Conservation (phyloP, 1,140 invertebrate species). For the Brachionus rubens region DNA sequence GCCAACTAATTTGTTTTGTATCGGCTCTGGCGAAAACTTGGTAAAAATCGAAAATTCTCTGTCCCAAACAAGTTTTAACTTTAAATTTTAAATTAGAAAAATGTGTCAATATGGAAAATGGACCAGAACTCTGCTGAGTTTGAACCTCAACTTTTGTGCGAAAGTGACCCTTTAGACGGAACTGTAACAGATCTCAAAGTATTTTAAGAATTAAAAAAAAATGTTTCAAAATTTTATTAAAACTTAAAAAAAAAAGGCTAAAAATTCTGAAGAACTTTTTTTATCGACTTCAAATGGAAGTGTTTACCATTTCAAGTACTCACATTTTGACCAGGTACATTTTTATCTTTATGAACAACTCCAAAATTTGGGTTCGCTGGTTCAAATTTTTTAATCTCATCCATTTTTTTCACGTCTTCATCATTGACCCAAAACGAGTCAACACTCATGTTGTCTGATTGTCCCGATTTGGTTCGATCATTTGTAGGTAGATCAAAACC, state of each 20-base stretch:
- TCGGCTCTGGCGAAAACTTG: not conserved
- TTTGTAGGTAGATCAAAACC: constrained; percentile 13
- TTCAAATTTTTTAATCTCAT: not conserved
- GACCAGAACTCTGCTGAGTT: not conserved
- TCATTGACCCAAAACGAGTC: constrained; percentile 37
- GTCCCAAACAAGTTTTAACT: no score
- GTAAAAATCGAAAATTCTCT: no score
- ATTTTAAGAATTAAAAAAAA: not conserved
- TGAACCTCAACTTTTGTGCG: not conserved
- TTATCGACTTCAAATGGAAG: constrained; percentile 14
- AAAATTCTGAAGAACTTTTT: constrained; percentile 22
- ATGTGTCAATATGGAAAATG: constrained; percentile 6
- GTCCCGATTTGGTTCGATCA: not conserved
- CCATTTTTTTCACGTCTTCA: not conserved
- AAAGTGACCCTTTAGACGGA: not conserved
- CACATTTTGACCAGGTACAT: not conserved
- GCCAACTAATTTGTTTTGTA: not conserved
- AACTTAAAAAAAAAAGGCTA: not conserved
- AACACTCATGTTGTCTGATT: constrained; percentile 7
- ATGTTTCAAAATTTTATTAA: not conserved
- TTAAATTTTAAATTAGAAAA: not conserved
- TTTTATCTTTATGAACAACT: not conserved
- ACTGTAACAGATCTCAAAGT: constrained; percentile 23
- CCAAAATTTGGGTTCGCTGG: not conserved
- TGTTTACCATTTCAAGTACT: constrained; percentile 11